phyloP scores from a whole-genome alignment of 2,113 vertebrate genomes.

The Lepidiolamprologus cunningtoni region DNA sequence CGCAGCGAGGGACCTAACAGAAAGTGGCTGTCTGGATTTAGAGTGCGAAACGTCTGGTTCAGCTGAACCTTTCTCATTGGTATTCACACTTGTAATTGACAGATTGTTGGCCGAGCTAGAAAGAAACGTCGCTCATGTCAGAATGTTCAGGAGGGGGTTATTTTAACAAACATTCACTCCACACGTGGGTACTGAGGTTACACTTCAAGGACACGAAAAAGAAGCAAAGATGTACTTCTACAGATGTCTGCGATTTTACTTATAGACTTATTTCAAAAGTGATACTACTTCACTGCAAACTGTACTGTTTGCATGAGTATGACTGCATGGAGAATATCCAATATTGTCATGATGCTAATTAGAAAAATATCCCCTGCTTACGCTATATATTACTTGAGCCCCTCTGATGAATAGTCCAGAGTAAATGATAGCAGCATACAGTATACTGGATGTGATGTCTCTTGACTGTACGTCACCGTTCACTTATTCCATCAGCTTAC shows the following conservation, averaged over 20 bases:
- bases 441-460: not conserved
- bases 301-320: not conserved
- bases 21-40: not conserved
- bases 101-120: not conserved
- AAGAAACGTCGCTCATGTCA: not conserved
- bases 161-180: not conserved
- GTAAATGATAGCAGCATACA: not conserved
- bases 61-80: not conserved
- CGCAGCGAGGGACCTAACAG: not conserved
- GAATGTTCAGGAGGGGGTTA: not conserved
- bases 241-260: not conserved
- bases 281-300: not conserved
- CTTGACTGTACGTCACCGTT: not conserved
- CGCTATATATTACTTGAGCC: not conserved
- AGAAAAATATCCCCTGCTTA: not conserved
- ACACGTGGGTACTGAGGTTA: not conserved
- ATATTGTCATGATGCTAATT: not conserved
- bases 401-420: not conserved
- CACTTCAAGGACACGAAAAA: not conserved
- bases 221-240: not conserved
- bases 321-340: not conserved
- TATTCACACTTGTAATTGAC: slow-evolving; percentile 17
- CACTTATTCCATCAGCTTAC: not conserved
- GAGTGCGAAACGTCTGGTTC: slow-evolving; percentile 3
- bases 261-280: not conserved